Percentiles rank a stretch among this genome's conserved stretches.
Evolutionary conservation across 2,113 vertebrate genomes (phyloP).

Genomic region (Athene noctua): DNA sequence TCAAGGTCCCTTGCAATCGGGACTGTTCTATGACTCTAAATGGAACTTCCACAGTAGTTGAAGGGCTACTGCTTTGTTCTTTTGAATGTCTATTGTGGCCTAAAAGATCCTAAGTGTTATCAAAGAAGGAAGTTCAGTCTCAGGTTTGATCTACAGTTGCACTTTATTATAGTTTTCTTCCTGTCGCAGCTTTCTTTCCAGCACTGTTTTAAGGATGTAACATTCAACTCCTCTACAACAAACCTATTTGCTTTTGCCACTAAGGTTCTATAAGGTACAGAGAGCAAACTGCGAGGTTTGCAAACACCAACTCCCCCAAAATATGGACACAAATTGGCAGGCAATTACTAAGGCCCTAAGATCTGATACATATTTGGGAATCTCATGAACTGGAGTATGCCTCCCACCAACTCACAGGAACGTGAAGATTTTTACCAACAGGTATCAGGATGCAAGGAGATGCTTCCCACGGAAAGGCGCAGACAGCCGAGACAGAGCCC

Average conservation of each 20-base stretch:
- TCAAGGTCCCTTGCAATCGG: neutral
- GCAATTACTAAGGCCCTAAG: neutral
- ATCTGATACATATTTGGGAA: neutral
- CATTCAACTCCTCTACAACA: neutral
- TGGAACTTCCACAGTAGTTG: neutral
- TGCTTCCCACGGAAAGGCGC: neutral
- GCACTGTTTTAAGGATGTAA: neutral
- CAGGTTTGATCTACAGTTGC: neutral
- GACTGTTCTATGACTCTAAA: neutral
- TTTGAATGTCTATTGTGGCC: neutral
- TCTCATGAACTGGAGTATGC: neutral
- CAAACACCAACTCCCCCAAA: neutral
- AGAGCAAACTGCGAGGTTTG: neutral
- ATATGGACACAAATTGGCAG: neutral
- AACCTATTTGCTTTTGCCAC: fast-evolving
- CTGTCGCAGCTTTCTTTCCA: neutral
- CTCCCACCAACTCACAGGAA: neutral
- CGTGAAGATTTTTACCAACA: neutral
- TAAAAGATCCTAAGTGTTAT: neutral
- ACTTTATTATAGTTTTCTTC: neutral
- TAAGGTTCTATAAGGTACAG: neutral
- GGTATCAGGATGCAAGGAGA: neutral
- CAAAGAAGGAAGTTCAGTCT: neutral
- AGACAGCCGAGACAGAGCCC: neutral
- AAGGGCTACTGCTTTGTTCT: neutral